Percentiles rank a stretch among this genome's conserved stretches.
phyloP scores from a whole-genome alignment of 2,888 invertebrate species.

The Atrina japonica region DNA sequence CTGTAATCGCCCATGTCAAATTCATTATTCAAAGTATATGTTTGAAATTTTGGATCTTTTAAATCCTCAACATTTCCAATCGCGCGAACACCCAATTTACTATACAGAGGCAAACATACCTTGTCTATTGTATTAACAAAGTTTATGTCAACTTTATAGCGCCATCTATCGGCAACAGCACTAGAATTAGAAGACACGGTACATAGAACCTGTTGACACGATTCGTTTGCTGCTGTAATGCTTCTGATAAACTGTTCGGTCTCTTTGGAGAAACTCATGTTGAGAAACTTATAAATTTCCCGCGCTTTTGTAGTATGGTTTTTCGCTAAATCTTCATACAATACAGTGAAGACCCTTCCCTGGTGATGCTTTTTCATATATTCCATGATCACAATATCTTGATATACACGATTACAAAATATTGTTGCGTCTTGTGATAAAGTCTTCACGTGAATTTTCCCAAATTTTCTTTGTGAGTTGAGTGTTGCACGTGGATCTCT shows the following conservation, averaged over 20 bases:
- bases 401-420: slow-evolving; percentile 37
- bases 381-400: slow-evolving; percentile 27
- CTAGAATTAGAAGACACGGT: slow-evolving; percentile 34
- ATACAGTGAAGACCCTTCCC: background rate
- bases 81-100: slow-evolving; percentile 12
- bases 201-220: slow-evolving; percentile 15
- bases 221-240: slow-evolving; percentile 14
- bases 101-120: slow-evolving; percentile 24
- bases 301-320: slow-evolving; percentile 17
- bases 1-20: too few relatives aligned
- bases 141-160: background rate
- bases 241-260: slow-evolving; percentile 8
- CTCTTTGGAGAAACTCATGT: background rate
- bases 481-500: slow-evolving; percentile 38
- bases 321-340: slow-evolving; percentile 39
- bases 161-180: slow-evolving; percentile 29
- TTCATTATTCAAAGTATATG: too few relatives aligned
- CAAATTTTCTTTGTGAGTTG: slow-evolving; percentile 28
- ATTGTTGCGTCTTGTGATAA: slow-evolving; percentile 23
- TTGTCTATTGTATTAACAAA: slow-evolving; percentile 22
- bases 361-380: background rate
- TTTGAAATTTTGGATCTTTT: too few relatives aligned
- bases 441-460: slow-evolving; percentile 1
- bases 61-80: background rate
- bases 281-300: slow-evolving; percentile 25